Base-by-base conservation (phyloP, 1,140 invertebrate species). In the Theocolax elegans region DNA sequence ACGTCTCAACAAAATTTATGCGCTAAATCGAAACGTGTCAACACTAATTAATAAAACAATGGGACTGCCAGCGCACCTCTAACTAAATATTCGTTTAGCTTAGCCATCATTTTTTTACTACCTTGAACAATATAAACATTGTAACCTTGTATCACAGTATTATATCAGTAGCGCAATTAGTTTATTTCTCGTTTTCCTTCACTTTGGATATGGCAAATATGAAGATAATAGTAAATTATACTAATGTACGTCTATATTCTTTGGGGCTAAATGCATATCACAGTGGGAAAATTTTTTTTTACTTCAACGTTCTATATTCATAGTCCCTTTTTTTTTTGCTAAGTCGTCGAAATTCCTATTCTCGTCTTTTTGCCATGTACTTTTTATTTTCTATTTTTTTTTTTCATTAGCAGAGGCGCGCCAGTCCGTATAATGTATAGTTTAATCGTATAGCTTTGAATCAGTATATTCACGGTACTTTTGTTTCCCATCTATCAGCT, bases 201-300 rank as follows among this genome's bases (percentile, higher is more conserved):
- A 83, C 83, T 84, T 85, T 82, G 78, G 82, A 84, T 84, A 83
- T 84, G 81, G 83, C 82, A 85, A 84, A 84, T 83, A 85, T 83
- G 81, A 86, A 82, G 81, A 81, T 83, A 83, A 82, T 76, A 80
- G 79, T 84, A 81, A 83, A 85, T 84, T 83, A 84, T 83, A 85
- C 80, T 83, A 82, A 83, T 85, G 79, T 84, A 84, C 81, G 79
- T 83, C 81, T 85, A 86, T 79, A 84, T 74, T 85, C 83, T 86
- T 86, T 85, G 83, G 84, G 81, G 78, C 82, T 85, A 84, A 84
- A 84, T 86, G 82, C 81, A 79, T 86, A 85, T 86, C 84, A 86
- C 84, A 85, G 84, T 83, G 81, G 77, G 72, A 82, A 77, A 84
- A 79, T 80, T 82, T 83, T 63, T 66, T 35, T 6, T 54, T 65